These are phyloP conservation scores for Ptilodon capucinus DNA, from an alignment of 2,888 invertebrate species.

Conservation along the genomic window DNA sequence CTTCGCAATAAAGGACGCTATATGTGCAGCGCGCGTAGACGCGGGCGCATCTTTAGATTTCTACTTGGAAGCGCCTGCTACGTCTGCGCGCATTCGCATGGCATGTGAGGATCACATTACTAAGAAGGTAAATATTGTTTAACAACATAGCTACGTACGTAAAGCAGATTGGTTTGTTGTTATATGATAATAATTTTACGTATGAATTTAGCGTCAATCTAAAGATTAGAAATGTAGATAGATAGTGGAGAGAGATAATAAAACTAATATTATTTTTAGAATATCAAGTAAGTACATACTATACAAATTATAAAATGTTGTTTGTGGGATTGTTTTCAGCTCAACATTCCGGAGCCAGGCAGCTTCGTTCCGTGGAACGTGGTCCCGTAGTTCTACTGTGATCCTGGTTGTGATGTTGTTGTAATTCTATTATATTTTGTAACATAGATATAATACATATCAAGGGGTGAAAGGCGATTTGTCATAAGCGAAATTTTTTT, in stretches of 20 bases:
- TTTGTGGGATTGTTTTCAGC: slow-evolving; percentile 64
- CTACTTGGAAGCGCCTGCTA: slow-evolving; percentile 91
- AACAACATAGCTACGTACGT: not conserved
- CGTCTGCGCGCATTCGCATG: slow-evolving; percentile 93
- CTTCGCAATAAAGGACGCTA: slow-evolving; percentile 95
- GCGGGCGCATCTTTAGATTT: slow-evolving; percentile 84
- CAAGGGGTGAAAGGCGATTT: no score
- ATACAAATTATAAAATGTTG: no score
- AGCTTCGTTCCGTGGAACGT: slow-evolving; percentile 86
- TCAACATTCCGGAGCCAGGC: slow-evolving; percentile 77
- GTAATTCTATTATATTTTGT: not conserved
- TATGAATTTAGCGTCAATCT: not conserved
- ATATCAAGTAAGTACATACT: no score
- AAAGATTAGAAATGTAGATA: not conserved
- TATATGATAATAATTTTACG: not conserved
- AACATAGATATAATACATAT: not conserved
- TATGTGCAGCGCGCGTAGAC: slow-evolving; percentile 89
- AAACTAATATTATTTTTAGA: no score
- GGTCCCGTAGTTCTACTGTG: slow-evolving; percentile 64
- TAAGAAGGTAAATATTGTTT: slow-evolving; percentile 82
- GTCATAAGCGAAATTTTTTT: no score
- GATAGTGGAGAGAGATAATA: no score
- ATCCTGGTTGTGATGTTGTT: slow-evolving; percentile 1
- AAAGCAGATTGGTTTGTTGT: not conserved
- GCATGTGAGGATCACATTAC: slow-evolving; percentile 94